Percentiles rank a stretch among this genome's conserved stretches.
phyloP scores from a whole-genome alignment of 2,888 invertebrate genomes.

The Labia minor region DNA sequence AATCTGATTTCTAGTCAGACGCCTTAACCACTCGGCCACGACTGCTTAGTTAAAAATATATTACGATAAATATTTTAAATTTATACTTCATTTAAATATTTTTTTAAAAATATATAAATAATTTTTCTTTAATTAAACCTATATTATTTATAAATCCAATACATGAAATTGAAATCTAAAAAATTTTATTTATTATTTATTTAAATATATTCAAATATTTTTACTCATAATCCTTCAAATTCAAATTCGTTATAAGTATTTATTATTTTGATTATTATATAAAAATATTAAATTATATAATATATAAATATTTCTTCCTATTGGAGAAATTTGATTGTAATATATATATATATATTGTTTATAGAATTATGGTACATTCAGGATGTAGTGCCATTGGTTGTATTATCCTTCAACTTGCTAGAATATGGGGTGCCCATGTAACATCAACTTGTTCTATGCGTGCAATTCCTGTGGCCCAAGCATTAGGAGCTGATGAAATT shows the following conservation, averaged over 20 bases:
- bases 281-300: too few species aligned
- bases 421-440: slow-evolving; percentile 46
- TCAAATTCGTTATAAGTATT: too few species aligned
- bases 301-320: too few species aligned
- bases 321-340: too few species aligned
- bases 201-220: too few species aligned
- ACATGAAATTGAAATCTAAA: slow-evolving; percentile 21
- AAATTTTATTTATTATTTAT: slow-evolving; percentile 17
- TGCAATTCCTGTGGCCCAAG: slow-evolving; percentile 44
- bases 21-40: slow-evolving; percentile 13
- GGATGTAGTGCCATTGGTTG: slow-evolving; percentile 49
- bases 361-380: slow-evolving; percentile 45
- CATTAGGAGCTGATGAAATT: slow-evolving; percentile 45
- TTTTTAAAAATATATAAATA: not conserved
- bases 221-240: too few species aligned
- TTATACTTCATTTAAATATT: not conserved
- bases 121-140: too few species aligned
- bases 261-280: too few species aligned
- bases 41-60: not conserved
- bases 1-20: slow-evolving; percentile 13
- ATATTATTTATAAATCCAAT: too few species aligned
- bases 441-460: slow-evolving; percentile 43
- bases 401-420: slow-evolving; percentile 46
- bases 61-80: not conserved
- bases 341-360: too few species aligned